Conservation (phyloP, 2,888 invertebrate species). For the Hartigia nigra region DNA sequence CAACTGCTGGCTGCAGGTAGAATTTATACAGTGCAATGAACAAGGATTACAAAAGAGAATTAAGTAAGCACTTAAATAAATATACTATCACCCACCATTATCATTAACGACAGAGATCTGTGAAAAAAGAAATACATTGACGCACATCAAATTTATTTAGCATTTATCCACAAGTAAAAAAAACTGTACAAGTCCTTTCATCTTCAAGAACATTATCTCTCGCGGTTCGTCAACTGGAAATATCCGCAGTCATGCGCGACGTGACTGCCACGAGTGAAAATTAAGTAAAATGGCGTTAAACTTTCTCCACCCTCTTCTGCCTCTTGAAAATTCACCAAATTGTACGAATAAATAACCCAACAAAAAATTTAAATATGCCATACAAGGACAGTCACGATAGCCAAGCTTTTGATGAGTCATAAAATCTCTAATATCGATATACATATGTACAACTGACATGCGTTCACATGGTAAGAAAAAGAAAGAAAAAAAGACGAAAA, state of each 20-base stretch:
- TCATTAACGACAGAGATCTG: background rate
- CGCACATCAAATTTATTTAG: background rate
- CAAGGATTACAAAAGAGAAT: background rate
- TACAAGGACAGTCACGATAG: background rate
- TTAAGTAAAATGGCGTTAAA: slow-evolving; percentile 6
- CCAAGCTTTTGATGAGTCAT: background rate
- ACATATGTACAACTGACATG: background rate
- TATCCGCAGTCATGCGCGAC: slow-evolving; percentile 4
- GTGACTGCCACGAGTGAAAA: background rate
- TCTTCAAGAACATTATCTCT: background rate
- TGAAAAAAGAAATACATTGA: background rate
- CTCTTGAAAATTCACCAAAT: background rate
- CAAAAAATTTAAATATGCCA: background rate
- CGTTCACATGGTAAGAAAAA: background rate
- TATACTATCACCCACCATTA: background rate
- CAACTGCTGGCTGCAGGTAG: background rate
- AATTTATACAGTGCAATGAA: background rate
- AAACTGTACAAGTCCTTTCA: background rate
- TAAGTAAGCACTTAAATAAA: background rate
- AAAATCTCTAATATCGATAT: background rate
- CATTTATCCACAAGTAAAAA: background rate
- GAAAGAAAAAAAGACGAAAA: background rate
- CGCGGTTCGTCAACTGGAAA: slow-evolving; percentile 6
- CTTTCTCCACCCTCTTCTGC: background rate
- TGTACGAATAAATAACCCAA: background rate